Evolutionary conservation across 2,888 invertebrate genomes (phyloP), one percentile per base, ranked within the genome.

Genomic region (Raillietiella orientalis): DNA sequence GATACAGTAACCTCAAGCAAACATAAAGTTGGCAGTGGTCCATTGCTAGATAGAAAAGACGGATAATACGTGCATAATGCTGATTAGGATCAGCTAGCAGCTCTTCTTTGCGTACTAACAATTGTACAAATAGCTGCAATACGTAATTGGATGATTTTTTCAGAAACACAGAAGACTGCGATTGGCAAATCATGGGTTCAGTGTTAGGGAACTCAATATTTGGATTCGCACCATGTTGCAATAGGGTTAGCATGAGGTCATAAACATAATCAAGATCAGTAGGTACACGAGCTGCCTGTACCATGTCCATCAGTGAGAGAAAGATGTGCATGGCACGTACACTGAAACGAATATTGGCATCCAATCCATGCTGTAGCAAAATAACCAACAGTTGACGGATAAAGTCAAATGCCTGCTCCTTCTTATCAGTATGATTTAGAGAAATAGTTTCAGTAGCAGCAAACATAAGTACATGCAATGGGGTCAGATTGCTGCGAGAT

Each of bases 171-270:
- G 49, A 49, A 33, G 53, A 49, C 39, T 54, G 50, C 16, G 47
- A 47, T 37, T 52, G 51, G 34, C 49, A 50, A 30, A 53, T 51
- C 37, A 49, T 47, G 9, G 50, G 46, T 30, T 52, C 52, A 3
- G 49, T 45, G 6, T 45, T 46, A 31, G 46, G 45, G 8, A 49
- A 44, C 32, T 47, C 45, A 3, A 47, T 37, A 32, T 50, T 62
- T 10, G 66, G 64, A 50, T 67, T 58, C 21, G 66, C 67, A 26
- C 67, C 66, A 39, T 64, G 64, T 41, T 65, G 65, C 24, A 69
- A 55, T 11, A 69, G 50, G 2, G 63, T 64, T 31, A 62, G 44
- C 3, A 65, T 59, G 36, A 69, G 52, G 38, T 61, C 60, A 39
- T 65, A 61, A 28, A 69, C 59, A 41, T 62, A 60, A 33, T 56